Percentiles rank a stretch among this genome's conserved stretches.
These are phyloP conservation scores for Penaeus chinensis DNA, from an alignment of 1,140 invertebrate species.

Conservation along the genomic window DNA sequence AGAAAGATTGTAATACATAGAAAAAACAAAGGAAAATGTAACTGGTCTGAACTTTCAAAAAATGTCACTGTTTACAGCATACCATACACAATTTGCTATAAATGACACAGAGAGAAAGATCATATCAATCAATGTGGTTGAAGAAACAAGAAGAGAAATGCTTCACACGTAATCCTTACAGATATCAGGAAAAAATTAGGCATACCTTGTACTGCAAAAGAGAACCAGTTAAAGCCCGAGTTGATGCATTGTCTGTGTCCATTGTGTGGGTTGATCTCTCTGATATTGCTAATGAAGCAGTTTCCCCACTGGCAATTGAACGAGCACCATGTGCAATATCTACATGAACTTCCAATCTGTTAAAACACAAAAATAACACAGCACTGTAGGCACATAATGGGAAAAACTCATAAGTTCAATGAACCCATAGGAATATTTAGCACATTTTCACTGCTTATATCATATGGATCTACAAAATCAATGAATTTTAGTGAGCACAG, in stretches of 20 bases:
- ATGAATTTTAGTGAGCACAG: neutral
- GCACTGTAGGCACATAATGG: neutral
- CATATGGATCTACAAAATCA: neutral
- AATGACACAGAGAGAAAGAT: slow-evolving; percentile 18
- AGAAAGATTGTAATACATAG: too few species aligned
- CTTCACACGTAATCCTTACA: too few species aligned
- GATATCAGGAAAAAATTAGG: neutral
- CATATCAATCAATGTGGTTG: neutral
- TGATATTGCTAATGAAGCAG: slow-evolving; percentile 54
- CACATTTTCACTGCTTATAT: neutral
- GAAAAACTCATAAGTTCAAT: neutral
- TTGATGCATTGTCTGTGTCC: slow-evolving; percentile 75
- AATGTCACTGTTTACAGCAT: too few species aligned
- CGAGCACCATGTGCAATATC: slow-evolving; percentile 57
- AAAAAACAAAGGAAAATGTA: too few species aligned
- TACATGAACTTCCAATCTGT: slow-evolving; percentile 62
- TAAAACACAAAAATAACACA: neutral
- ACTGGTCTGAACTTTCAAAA: too few species aligned
- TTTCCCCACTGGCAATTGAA: slow-evolving; percentile 53
- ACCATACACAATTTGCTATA: neutral
- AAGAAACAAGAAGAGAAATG: too few species aligned
- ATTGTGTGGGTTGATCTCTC: slow-evolving; percentile 57
- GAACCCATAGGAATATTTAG: neutral
- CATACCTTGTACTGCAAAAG: slow-evolving; percentile 78
- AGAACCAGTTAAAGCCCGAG: slow-evolving; percentile 81